Evolutionary conservation across 2,113 vertebrate species (phyloP), one percentile per base, ranked within the genome.

Genomic region (Pollachius pollachius): DNA sequence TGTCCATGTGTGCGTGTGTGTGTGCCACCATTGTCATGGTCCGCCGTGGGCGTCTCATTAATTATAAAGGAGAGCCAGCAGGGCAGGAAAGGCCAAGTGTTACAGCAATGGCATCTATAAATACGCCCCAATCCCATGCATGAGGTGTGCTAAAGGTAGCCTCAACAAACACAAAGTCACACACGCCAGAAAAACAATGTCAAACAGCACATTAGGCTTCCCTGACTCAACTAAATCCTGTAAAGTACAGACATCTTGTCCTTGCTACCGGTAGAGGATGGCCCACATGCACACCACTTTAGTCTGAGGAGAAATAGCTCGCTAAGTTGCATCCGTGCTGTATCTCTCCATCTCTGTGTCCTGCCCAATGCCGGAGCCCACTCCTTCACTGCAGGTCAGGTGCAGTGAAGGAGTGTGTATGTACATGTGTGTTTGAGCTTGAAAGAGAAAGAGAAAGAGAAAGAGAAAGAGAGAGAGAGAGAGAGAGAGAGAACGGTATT

Each of bases 61-160:
- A 92, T 90, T 90, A 90, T 87, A 80, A 76, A 90, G 56, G 63
- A 81, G 74, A 68, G 21, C 56, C 69, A 63, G 72, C 77, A 76
- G 71, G 73, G 62, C 79, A 63, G 81, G 82, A 81, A 78, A 83
- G 81, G 86, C 85, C 79, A 27, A 61, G 67, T 71, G 54, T 16
- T 48, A 63, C 67, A 76, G 68, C 81, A 78, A 75, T 77, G 77
- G 74, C 79, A 69, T 77, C 85, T 91, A 90, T 83, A 90, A 87
- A 91, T 90, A 91, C 72, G 77, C 77, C 80, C 68, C 83, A 86
- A 82, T 84, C 76, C 78, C 82, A 81, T 65, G 13, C 27, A 64
- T 78, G 79, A 81, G 75, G 71, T 65, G 75, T 76, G 70, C 34
- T 54, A 81, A 78, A 89, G 87, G 88, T 89, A 85, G 71, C 84